Evolutionary conservation across 2,113 vertebrate species (phyloP).

Genomic region (Climacteris rufus): DNA sequence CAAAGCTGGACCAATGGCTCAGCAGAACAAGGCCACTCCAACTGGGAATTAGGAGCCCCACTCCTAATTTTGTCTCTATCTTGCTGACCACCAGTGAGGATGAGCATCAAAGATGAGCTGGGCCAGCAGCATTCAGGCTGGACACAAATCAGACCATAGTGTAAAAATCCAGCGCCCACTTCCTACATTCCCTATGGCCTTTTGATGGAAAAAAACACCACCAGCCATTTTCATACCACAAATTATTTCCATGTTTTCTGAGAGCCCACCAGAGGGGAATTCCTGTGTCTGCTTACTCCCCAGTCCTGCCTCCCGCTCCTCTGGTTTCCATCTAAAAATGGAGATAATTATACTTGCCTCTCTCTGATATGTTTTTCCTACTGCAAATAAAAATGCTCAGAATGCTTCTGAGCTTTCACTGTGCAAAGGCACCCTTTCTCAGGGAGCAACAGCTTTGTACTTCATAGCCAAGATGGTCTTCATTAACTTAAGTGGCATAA

Average conservation of each 20-base stretch:
- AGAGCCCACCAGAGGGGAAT: conserved; percentile 20
- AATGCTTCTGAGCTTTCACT: not conserved
- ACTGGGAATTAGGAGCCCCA: not conserved
- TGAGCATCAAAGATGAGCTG: fast-evolving
- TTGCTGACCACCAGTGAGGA: fast-evolving
- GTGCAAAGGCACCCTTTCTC: not conserved
- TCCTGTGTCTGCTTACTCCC: not conserved
- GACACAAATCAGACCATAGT: not conserved
- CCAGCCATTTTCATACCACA: conserved; percentile 12
- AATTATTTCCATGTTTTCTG: conserved; percentile 41
- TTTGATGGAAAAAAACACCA: conserved; percentile 1
- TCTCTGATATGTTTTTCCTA: not conserved
- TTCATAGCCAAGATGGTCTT: not conserved
- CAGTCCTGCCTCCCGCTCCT: not conserved
- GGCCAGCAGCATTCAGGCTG: not conserved
- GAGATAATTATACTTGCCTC: conserved; percentile 22
- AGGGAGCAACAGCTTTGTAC: not conserved
- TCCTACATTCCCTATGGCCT: not conserved
- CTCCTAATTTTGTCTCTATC: not conserved
- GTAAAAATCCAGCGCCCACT: not conserved
- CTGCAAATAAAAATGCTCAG: conserved; percentile 24
- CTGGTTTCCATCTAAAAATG: conserved; percentile 31
- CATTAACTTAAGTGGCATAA: not conserved
- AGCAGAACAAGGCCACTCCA: not conserved
- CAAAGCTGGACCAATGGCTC: not conserved